Evolutionary conservation across 2,888 invertebrate genomes (phyloP), one percentile per base, ranked within the genome.

Genomic region (Lithophane leautieri): DNA sequence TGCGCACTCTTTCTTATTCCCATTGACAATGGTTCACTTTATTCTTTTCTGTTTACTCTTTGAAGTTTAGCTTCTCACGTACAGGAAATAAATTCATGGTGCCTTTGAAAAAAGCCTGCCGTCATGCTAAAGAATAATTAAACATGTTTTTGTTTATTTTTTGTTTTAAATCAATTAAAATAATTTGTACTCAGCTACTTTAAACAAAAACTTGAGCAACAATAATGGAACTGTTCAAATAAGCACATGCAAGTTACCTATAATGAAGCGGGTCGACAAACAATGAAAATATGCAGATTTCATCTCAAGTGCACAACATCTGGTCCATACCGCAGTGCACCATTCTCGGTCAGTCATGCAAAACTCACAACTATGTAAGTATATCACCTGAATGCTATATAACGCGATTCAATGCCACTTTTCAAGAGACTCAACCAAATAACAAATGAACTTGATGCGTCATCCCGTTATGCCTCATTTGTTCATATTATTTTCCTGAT

Each of bases 321-420:
- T 89, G 89, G 78, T 78, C 81, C 80, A 84, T 86, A 85, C 88
- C 86, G 89, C 88, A 88, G 70, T 91, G 88, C 89, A 89, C 81
- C 87, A 88, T 83, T 89, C 86, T 80, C 83, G 73, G 78, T 70
- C 81, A 75, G 69, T 79, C 79, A 71, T 74, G 78, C 79, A 65
- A 78, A 76, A 74, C 60, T 71, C 58, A 71, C 63, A 78, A 77
- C 74, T 83, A 75, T 65, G 65, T 74, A 50, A 66, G 73, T 83
- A 80, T 74, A 80, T 69, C 70, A 68, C 50, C 47, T 76, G 69
- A 68, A 22, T 25, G 42, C 54, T 61, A 42, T 65, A 83, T 65
- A 66, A 63, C 60, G 58, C 60, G 28, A 63, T 62, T 71, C 83
- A 84, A 81, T 71, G 70, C 16, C 68, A 81, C 42, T 78, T 62